phyloP scores from a whole-genome alignment of 2,888 invertebrate genomes.

The Pachymerium ferrugineum region DNA sequence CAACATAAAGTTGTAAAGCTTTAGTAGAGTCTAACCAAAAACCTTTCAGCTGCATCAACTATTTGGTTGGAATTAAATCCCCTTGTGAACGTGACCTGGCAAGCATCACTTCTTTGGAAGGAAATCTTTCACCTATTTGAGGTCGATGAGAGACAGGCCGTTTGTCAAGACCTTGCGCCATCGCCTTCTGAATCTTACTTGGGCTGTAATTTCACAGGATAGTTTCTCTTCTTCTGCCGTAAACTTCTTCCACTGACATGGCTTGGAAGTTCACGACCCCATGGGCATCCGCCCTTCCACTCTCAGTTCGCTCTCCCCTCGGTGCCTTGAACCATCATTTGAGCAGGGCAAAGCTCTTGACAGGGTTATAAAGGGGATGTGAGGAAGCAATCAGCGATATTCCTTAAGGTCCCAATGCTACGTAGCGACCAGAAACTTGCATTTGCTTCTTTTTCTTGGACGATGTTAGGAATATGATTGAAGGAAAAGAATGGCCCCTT shows the following conservation, averaged over 20 bases:
- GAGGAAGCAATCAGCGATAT: slow-evolving; percentile 9
- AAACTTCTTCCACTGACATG: not conserved
- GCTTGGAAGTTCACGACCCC: slow-evolving; percentile 4
- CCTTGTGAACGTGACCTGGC: not conserved
- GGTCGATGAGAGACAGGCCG: slow-evolving; percentile 13
- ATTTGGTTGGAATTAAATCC: not conserved
- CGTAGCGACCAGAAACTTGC: not conserved
- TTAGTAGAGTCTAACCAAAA: not conserved
- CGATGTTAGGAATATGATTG: not conserved
- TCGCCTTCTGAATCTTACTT: slow-evolving; percentile 8
- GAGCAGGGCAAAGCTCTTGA: slow-evolving; percentile 13
- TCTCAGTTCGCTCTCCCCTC: not conserved
- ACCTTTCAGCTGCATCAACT: not conserved
- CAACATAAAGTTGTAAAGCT: not conserved
- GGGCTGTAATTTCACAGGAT: not conserved
- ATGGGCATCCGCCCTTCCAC: slow-evolving; percentile 8
- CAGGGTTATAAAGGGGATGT: slow-evolving; percentile 13
- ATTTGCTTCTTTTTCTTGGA: not conserved
- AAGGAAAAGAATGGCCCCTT: not conserved
- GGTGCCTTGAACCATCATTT: slow-evolving; percentile 9
- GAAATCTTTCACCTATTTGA: slow-evolving; percentile 7
- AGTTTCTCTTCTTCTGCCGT: slow-evolving; percentile 3
- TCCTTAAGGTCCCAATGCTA: not conserved
- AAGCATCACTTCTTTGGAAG: not conserved
- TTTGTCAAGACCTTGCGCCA: not conserved